Evolutionary conservation across 2,888 invertebrate species (phyloP).

Genomic region (Tinea pellionella): DNA sequence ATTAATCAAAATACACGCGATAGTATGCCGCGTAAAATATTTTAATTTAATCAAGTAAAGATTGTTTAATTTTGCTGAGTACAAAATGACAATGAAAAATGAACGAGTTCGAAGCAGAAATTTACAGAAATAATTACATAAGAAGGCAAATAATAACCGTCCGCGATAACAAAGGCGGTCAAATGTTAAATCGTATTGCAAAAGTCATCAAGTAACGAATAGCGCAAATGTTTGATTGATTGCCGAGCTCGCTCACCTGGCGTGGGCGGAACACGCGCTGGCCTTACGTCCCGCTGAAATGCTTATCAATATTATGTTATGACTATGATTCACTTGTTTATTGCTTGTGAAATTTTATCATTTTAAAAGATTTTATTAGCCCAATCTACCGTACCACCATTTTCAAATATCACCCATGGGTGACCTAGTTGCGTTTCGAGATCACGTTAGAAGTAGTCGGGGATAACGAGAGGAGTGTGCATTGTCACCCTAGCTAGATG

Average conservation of each 20-base stretch:
- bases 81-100: neutral
- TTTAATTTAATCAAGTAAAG: too few species aligned
- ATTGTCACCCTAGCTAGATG: too few species aligned
- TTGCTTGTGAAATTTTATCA: neutral
- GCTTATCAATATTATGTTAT: neutral
- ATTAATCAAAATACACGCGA: too few species aligned
- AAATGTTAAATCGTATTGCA: slow-evolving; percentile 42
- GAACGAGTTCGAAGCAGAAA: neutral
- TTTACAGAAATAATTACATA: slow-evolving; percentile 7
- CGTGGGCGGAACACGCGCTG: slow-evolving; percentile 47
- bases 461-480: too few species aligned
- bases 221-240: slow-evolving; percentile 51
- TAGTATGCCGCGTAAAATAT: too few species aligned
- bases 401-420: too few species aligned
- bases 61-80: too few species aligned
- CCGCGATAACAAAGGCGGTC: slow-evolving; percentile 29
- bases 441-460: too few species aligned
- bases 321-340: neutral
- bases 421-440: too few species aligned
- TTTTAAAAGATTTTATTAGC: too few species aligned
- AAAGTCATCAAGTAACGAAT: slow-evolving; percentile 54
- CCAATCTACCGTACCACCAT: too few species aligned
- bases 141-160: slow-evolving; percentile 10
- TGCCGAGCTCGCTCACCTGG: slow-evolving; percentile 23
- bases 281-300: neutral